Conservation (phyloP, 30 jellyfish, hydroid and myxozoan genomes). For the Catostylus mosaicus region DNA sequence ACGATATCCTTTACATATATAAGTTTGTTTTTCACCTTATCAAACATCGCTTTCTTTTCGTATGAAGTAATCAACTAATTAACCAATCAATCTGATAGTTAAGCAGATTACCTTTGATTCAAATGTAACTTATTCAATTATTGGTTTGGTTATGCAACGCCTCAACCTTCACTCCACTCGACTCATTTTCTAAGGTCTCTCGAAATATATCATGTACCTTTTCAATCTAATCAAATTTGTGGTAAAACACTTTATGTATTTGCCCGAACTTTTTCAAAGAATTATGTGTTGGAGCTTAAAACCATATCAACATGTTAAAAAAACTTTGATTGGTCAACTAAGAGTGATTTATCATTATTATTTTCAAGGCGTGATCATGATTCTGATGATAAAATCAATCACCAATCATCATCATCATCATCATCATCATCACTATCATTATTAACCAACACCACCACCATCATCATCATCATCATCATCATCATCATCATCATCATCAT, state of each 20-base stretch:
- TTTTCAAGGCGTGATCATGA: too few relatives aligned
- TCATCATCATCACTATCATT: neutral
- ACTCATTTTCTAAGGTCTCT: neutral
- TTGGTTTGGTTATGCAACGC: conserved; percentile 16
- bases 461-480: neutral
- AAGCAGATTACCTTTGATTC: conserved; percentile 15
- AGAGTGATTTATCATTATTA: too few relatives aligned
- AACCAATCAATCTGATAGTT: conserved; percentile 14
- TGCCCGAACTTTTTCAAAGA: neutral
- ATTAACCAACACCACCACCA: neutral
- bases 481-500: neutral
- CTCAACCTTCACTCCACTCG: too few relatives aligned
- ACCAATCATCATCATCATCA: neutral
- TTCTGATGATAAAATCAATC: neutral
- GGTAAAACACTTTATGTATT: neutral
- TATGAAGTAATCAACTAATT: conserved; percentile 10
- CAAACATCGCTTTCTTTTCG: conserved; percentile 29
- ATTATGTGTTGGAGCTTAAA: neutral
- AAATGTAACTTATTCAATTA: conserved; percentile 2
- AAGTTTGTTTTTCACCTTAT: neutral
- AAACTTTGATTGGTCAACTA: too few relatives aligned
- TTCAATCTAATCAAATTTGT: neutral
- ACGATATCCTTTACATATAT: neutral
- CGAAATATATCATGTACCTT: neutral
- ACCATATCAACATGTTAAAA: too few relatives aligned